These are phyloP conservation scores for Hippocampus mohnikei DNA, from an alignment of 2,113 vertebrate species.

Conservation along the genomic window DNA sequence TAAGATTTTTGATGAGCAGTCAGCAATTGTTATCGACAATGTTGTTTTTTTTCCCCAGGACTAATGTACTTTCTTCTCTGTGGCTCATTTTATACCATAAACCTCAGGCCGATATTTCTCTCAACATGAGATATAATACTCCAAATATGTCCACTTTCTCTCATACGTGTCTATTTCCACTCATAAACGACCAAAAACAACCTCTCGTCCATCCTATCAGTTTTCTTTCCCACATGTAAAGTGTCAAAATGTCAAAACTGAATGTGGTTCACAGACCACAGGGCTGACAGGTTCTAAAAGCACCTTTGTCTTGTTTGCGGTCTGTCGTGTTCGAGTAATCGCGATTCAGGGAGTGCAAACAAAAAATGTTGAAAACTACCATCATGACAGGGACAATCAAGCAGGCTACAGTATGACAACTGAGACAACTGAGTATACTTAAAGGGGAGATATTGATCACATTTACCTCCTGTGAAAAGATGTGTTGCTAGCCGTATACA, in stretches of 20 bases:
- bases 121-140: neutral
- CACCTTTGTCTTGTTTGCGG: neutral
- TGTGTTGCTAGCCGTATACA: neutral
- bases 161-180: neutral
- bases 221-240: neutral
- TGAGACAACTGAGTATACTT: neutral
- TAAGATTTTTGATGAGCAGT: neutral
- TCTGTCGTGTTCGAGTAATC: neutral
- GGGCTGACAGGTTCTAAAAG: neutral
- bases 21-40: neutral
- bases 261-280: neutral
- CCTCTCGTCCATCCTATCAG: neutral
- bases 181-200: neutral
- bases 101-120: neutral
- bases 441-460: neutral
- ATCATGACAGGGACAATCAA: neutral
- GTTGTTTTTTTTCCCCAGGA: neutral
- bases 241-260: neutral
- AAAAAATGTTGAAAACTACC: neutral
- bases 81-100: slow-evolving; percentile 2
- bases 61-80: slow-evolving; percentile 1
- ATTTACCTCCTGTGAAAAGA: neutral
- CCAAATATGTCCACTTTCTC: neutral
- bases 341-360: neutral
- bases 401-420: neutral